Base-by-base conservation (phyloP, 2,888 invertebrate genomes). In the Andricus quercusramuli region DNA sequence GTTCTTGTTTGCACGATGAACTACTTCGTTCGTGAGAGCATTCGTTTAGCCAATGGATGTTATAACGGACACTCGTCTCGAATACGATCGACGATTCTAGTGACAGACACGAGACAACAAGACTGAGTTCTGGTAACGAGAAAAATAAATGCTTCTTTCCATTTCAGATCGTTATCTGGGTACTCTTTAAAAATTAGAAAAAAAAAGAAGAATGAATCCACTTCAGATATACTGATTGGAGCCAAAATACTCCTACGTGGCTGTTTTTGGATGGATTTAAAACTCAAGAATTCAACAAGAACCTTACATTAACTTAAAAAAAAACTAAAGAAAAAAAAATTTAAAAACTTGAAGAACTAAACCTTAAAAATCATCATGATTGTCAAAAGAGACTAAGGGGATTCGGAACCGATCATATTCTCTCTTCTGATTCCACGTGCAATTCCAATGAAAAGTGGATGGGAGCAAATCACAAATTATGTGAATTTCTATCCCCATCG, bases 381-480 rank as follows among this genome's bases (percentile, higher is more conserved):
- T 77, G 47, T 64, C 67, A 56, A 78, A 77, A 59, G 64, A 77
- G 79, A 51, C 59, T 37, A 15, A 62, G 44, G 51, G 79, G 82
- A 80, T 77, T 70, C 25, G 77, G 67, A 37, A 68, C 68, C 22
- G 76, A 32, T 22, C 65, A 56, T 47, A 47, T 41, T 15, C 29
- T 47, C 25, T 44, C 68, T 20, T 68, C 25, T 44, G 62, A 65
- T 81, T 79, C 70, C 66, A 56, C 77, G 77, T 68, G 22, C 68
- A 47, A 68, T 68, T 68, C 9, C 22, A 47, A 17, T 68, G 68
- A 68, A 68, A 68, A 68, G 47, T 70, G 47, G 17, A 20, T 70
- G 20, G 25, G 32, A 70, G 70, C 51, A 47, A 51, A 17, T 70
- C 51, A 13, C 77, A 80, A 82, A 83, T 82, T 80, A 83, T 82